Percentiles rank a stretch among this genome's conserved stretches.
phyloP scores from a whole-genome alignment of 2,888 invertebrate species.

The Heliconius ethilla region DNA sequence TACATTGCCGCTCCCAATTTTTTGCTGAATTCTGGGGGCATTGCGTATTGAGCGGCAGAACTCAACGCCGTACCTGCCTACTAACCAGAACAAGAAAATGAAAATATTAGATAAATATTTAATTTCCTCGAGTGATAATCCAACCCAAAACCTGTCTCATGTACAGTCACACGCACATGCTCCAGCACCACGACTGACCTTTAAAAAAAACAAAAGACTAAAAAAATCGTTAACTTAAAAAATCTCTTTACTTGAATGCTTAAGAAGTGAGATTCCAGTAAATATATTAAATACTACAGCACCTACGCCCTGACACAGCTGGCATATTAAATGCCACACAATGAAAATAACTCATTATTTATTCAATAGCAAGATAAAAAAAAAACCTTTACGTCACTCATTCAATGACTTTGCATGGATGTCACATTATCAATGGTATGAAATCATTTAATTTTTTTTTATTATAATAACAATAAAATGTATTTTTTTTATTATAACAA shows the following conservation, averaged over 20 bases:
- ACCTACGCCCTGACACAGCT: slow-evolving; percentile 15
- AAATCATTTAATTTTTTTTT: background rate
- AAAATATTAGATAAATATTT: no score
- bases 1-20: no score
- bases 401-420: slow-evolving; percentile 1
- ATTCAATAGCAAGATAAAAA: slow-evolving; percentile 14
- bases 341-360: slow-evolving; percentile 19
- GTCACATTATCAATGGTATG: slow-evolving; percentile 5
- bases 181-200: background rate
- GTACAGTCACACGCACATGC: no score
- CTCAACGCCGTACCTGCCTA: no score
- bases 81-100: no score
- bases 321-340: slow-evolving; percentile 25
- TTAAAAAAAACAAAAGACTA: background rate
- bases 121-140: no score
- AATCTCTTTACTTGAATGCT: background rate
- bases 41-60: no score
- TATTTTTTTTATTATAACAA: background rate
- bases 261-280: slow-evolving; percentile 11
- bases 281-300: slow-evolving; percentile 27
- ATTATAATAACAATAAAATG: background rate
- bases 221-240: background rate
- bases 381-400: background rate
- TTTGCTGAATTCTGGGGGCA: no score
- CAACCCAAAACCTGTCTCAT: no score